A percentile compares a stretch with the other conserved stretches of the same genome.
Evolutionary conservation across 2,888 invertebrate genomes (phyloP).

Genomic region (Amphiduros pacificus): DNA sequence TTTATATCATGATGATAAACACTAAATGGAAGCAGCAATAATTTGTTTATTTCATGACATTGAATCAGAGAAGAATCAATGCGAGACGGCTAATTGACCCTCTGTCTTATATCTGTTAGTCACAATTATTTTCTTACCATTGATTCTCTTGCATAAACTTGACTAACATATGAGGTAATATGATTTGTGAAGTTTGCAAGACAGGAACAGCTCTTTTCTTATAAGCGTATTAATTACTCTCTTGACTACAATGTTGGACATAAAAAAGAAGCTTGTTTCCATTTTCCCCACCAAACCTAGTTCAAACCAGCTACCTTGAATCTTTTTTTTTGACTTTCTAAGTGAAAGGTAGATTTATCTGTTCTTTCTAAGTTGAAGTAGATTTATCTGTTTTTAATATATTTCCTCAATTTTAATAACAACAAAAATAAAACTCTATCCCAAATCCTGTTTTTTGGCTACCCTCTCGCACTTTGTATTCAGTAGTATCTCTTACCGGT

Average conservation of each 20-base stretch:
- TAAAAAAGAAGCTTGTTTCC: not conserved
- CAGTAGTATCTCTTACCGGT: not conserved
- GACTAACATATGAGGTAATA: no score
- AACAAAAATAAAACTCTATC: not conserved
- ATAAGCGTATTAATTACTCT: not conserved
- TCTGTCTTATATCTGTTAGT: no score
- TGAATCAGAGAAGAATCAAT: no score
- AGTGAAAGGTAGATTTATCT: no score
- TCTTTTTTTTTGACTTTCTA: not conserved
- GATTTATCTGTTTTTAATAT: not conserved
- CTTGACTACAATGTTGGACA: not conserved
- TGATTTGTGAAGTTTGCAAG: no score
- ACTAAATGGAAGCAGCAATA: no score
- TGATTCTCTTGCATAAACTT: no score
- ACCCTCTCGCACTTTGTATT: not conserved
- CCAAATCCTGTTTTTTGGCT: not conserved
- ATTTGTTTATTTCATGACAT: no score
- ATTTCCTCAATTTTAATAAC: not conserved
- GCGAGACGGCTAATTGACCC: no score
- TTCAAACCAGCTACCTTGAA: not conserved
- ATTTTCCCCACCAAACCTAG: not conserved
- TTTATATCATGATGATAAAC: no score
- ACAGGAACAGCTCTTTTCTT: no score
- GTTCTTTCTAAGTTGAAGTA: not conserved
- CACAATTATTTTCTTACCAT: no score